phyloP scores from a whole-genome alignment of 2,888 invertebrate species.

The Uloborus plumipes region DNA sequence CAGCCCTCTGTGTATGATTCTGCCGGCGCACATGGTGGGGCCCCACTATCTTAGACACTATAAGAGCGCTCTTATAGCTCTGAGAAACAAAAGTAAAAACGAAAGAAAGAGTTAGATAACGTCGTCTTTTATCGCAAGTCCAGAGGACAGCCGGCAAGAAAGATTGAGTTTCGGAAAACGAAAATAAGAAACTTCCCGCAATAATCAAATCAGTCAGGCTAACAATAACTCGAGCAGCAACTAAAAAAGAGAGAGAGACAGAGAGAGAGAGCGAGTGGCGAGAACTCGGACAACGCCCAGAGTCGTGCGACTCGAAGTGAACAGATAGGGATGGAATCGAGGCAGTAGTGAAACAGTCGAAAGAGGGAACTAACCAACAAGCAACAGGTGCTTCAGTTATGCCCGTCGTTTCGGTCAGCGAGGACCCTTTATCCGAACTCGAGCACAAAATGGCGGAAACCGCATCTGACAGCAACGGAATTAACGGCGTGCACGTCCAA shows the following conservation, averaged over 20 bases:
- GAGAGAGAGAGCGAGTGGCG: constrained; percentile 1
- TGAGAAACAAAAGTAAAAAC: too few species aligned
- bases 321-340: constrained; percentile 40
- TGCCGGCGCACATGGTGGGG: too few species aligned
- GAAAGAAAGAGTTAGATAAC: too few species aligned
- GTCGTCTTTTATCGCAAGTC: too few species aligned
- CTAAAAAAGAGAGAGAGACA: constrained; percentile 9
- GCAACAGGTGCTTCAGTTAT: constrained; percentile 41
- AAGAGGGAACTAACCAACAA: too few species aligned
- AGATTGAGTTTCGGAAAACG: too few species aligned
- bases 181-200: too few species aligned
- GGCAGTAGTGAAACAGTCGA: neutral
- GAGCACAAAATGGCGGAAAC: constrained; percentile 27
- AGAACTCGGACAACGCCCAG: constrained; percentile 37
- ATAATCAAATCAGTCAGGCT: too few species aligned
- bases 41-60: too few species aligned
- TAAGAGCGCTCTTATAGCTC: too few species aligned
- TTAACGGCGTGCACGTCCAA: neutral
- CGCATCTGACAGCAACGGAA: neutral
- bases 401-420: constrained; percentile 34
- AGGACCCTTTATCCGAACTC: neutral
- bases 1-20: too few species aligned
- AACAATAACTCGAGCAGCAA: constrained; percentile 3
- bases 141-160: too few species aligned
- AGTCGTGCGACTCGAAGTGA: constrained; percentile 9